Evolutionary conservation across 2,797 vertebrate species (phyloP).

Genomic region (Ctenopoma kingsleyae): DNA sequence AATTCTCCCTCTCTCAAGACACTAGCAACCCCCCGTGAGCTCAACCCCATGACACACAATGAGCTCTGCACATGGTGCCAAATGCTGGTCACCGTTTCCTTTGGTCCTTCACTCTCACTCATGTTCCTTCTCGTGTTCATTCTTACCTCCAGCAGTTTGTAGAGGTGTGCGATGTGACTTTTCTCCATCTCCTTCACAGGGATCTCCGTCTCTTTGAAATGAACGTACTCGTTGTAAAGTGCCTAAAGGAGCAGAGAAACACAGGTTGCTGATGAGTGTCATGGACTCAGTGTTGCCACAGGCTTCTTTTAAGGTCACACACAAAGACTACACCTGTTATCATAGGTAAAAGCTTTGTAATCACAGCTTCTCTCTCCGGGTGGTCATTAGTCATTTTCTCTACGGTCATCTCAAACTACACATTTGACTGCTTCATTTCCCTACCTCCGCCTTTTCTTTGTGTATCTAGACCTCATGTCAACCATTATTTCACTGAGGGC

Average conservation of each 20-base stretch:
- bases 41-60: conserved; percentile 51
- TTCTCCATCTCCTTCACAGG: conserved; percentile 93
- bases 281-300: not conserved
- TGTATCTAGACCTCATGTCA: not conserved
- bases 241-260: conserved; percentile 82
- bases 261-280: not conserved
- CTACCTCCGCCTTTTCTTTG: not conserved
- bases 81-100: not conserved
- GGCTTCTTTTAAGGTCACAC: conserved; percentile 25
- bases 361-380: not conserved
- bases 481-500: not conserved
- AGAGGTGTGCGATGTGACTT: conserved; percentile 90
- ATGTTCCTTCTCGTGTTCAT: not conserved
- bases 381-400: conserved; percentile 1
- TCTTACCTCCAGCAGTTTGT: conserved; percentile 93
- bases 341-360: conserved; percentile 28
- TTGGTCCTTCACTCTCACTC: not conserved
- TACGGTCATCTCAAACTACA: not conserved
- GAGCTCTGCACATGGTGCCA: conserved; percentile 20
- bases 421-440: not conserved
- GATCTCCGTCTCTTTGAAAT: conserved; percentile 99
- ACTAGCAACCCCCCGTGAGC: conserved; percentile 19
- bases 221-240: conserved; percentile 99
- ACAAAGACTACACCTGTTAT: conserved; percentile 13
- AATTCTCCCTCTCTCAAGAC: not conserved